phyloP scores from a whole-genome alignment of 2,113 vertebrate genomes.

The Ptychochromis oligacanthus region DNA sequence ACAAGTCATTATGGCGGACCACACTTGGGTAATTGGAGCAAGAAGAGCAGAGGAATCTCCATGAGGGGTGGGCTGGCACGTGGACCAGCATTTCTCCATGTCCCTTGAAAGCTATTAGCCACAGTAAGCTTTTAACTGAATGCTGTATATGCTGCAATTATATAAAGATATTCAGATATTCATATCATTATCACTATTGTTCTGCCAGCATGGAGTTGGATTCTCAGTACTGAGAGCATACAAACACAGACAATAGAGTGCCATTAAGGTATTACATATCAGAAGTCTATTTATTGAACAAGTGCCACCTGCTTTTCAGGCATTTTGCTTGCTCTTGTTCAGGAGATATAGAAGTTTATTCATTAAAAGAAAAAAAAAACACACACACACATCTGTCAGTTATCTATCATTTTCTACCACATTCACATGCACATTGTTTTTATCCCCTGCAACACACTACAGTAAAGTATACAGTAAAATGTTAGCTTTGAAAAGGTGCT shows the following conservation, averaged over 20 bases:
- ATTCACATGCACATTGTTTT: neutral
- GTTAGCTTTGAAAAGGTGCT: neutral
- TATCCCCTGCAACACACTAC: neutral
- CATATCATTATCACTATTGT: constrained; percentile 16
- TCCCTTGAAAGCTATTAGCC: constrained; percentile 41
- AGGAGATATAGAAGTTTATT: neutral
- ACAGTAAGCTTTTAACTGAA: constrained; percentile 11
- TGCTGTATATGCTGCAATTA: constrained; percentile 1
- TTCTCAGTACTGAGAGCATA: constrained; percentile 6
- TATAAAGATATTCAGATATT: constrained; percentile 38
- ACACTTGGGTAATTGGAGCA: constrained; percentile 66
- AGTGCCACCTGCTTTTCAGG: neutral
- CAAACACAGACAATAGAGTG: neutral
- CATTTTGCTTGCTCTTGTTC: neutral
- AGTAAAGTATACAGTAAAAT: neutral
- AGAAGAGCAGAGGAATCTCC: constrained; percentile 25
- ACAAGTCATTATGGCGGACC: constrained; percentile 67
- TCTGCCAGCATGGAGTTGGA: constrained; percentile 14
- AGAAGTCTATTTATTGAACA: neutral
- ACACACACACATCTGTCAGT: neutral
- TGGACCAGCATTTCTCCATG: constrained; percentile 44
- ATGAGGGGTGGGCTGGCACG: constrained; percentile 3
- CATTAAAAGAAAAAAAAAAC: neutral
- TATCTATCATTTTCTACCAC: neutral
- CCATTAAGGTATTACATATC: neutral